These are phyloP conservation scores for Alfaro cultratus DNA, from an alignment of 2,797 vertebrate genomes.

Conservation along the genomic window DNA sequence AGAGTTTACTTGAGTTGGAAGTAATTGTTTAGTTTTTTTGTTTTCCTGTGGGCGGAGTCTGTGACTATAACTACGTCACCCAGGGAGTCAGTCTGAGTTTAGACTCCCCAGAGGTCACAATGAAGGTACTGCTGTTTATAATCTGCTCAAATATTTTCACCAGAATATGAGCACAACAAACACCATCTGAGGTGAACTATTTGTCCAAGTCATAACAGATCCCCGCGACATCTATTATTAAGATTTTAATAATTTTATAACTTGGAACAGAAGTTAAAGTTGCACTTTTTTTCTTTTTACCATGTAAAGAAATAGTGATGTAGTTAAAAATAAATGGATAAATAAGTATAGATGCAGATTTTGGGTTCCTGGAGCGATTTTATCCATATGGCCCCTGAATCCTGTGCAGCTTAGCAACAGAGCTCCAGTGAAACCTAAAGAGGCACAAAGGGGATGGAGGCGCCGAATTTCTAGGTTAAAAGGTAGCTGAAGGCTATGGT, in stretches of 20 bases:
- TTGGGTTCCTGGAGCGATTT: slow-evolving; percentile 26
- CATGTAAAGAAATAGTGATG: background rate
- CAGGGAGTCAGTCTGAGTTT: no score
- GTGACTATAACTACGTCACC: no score
- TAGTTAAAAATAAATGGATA: background rate
- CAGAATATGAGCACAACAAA: no score
- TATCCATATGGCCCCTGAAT: slow-evolving; percentile 20
- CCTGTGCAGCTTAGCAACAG: slow-evolving; percentile 5
- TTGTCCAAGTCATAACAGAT: no score
- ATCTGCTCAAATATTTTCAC: no score
- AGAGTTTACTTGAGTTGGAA: no score
- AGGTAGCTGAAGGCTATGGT: slow-evolving; percentile 50
- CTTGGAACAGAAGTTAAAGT: background rate
- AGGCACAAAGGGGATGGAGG: slow-evolving; percentile 26
- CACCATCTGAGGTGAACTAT: no score
- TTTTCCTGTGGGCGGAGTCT: no score
- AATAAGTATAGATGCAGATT: slow-evolving; percentile 21
- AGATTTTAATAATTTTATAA: background rate
- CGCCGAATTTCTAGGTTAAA: slow-evolving; percentile 49
- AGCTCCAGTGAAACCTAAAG: slow-evolving; percentile 18
- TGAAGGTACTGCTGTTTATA: no score
- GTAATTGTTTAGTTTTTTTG: no score
- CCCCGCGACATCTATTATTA: background rate
- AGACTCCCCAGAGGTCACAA: no score
- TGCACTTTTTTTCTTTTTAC: background rate